Evolutionary conservation across 2,888 invertebrate species (phyloP), one percentile per base, ranked within the genome.

Genomic region (Oasisia sp.): DNA sequence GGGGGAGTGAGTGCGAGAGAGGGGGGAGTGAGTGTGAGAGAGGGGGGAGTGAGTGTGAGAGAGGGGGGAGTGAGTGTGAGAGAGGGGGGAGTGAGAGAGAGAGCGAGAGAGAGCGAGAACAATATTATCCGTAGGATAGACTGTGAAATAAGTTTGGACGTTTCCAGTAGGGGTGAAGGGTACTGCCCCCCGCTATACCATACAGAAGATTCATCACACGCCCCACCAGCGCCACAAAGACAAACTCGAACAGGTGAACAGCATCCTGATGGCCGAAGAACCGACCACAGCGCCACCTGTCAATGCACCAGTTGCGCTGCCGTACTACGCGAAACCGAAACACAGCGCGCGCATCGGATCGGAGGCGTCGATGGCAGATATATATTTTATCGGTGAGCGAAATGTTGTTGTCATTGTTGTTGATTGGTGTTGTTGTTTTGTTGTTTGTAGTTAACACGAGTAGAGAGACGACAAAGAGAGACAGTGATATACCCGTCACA

Each of bases 231-330:
- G 74, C 74, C 74, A 74, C 74, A 74, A 74, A 74, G 74, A 74
- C 74, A 74, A 74, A 74, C 74, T 74, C n/a, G 74, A 74, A 74
- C 74, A 74, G 74, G 74, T 74, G 74, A 74, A 74, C 74, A 74
- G n/a, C 74, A 27, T 74, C 74, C 74, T 74, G 74, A 74, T 74
- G 74, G 74, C 74, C 27, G 74, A 74, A 74, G 74, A 74, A 1
- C 7, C 5, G 27, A 74, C n/a, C 27, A 74, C 74, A 74, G n/a
- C 74, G 74, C 74, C 74, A 74, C 74, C 74, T 74, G 27, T 0
- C 27, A 27, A 74, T 74, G 74, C 74, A 1, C 74, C 74, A 74
- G 74, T 74, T 74, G 27, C 74, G 27, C 74, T 74, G 74, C 74
- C 74, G 4, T 74, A 27, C 27, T 27, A 27, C 74, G 74, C 74